A percentile compares a stretch with the other conserved stretches of the same genome.
These are phyloP conservation scores for Brachypodius melanocephalos DNA, from an alignment of 2,113 vertebrate species.

Conservation along the genomic window DNA sequence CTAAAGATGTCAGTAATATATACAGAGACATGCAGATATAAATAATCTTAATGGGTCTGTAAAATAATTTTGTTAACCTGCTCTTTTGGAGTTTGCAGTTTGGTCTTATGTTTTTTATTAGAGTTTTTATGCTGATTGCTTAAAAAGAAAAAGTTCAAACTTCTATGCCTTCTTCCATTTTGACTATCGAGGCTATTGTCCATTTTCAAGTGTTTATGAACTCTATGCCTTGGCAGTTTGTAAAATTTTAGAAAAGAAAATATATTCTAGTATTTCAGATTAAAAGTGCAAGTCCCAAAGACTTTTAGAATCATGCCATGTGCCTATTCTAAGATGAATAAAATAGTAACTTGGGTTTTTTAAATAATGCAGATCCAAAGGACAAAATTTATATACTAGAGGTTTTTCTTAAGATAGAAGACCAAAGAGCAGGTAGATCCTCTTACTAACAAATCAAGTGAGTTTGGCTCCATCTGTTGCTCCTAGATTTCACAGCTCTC, in stretches of 20 bases:
- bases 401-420: background rate
- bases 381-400: background rate
- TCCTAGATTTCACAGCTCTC: constrained; percentile 51
- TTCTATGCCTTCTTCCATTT: background rate
- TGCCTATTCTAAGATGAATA: background rate
- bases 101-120: background rate
- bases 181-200: background rate
- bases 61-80: background rate
- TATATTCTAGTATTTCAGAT: background rate
- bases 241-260: background rate
- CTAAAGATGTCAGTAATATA: background rate
- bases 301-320: background rate
- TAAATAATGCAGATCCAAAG: background rate
- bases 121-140: background rate
- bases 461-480: constrained; percentile 44
- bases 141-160: background rate
- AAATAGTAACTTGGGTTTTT: background rate
- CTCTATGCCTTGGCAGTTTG: background rate
- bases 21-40: background rate
- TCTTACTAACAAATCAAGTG: constrained; percentile 13
- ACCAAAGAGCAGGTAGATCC: background rate
- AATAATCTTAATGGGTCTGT: background rate
- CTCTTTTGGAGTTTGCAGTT: background rate
- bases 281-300: background rate
- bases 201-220: background rate